Evolutionary conservation across 2,113 vertebrate species (phyloP), one percentile per base, ranked within the genome.

Genomic region (Ibidorhyncha struthersii): DNA sequence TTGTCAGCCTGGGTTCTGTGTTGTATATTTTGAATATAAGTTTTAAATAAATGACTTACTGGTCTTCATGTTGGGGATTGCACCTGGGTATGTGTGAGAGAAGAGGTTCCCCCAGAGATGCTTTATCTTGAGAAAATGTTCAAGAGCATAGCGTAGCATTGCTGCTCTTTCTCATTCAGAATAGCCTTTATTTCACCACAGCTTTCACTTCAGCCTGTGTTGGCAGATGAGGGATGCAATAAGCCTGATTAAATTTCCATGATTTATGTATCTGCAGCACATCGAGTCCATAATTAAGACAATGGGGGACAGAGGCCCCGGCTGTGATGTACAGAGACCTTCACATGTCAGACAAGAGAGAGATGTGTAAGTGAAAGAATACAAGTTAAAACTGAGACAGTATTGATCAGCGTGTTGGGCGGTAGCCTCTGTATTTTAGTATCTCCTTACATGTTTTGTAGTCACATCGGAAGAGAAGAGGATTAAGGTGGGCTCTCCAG

Each of bases 171-270:
- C 63, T 94, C 43, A 84, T 86, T 91, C 86, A 66, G 52, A 79
- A 61, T 61, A 79, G 40, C 56, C 61, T 96, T 94, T 89, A 69
- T 95, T 96, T 90, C 58, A 62, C 66, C 2, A 36, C 21, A 61
- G 61, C 40, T 87, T 95, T 89, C 56, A 34, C 87, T 91, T 91
- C 62, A 69, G 73, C 65, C 84, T 76, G 50, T 93, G 70, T 78
- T 96, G 95, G 93, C 89, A 97, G 84, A 72, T 82, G 87, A 97
- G 77, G 61, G 58, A 87, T 95, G 84, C 92, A 96, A 91, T 95
- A 95, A 96, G 91, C 61, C 83, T 97, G 93, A 96, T 97, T 96
- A 96, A 95, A 95, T 93, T 92, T 97, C 94, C 86, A 89, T 95
- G 91, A 97, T 96, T 97, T 97, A 97, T 96, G 65, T 93, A 89